Percentiles rank a stretch among this genome's conserved stretches.
These are phyloP conservation scores for Porites lobata DNA, from an alignment of 92 coral and sea anemone genomes.

Conservation along the genomic window DNA sequence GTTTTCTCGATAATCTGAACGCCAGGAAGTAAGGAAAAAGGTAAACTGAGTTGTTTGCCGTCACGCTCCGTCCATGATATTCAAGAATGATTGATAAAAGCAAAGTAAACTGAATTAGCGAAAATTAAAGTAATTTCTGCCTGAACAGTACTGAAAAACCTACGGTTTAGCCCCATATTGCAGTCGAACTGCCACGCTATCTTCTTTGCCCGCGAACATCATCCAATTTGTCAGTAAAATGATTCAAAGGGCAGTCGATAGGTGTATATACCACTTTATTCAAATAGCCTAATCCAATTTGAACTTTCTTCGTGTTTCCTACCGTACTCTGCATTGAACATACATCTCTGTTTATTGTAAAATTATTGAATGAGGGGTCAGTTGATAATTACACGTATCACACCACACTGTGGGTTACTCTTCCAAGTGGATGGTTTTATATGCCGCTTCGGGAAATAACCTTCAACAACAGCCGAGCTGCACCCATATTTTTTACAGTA, in stretches of 20 bases:
- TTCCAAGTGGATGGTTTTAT: neutral
- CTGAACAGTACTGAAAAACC: too few species aligned
- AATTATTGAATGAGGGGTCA: neutral
- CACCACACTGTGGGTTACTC: constrained; percentile 6
- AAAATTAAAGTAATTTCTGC: too few species aligned
- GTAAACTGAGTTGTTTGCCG: too few species aligned
- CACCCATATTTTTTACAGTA: constrained; percentile 24
- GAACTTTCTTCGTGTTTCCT: neutral
- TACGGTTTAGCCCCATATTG: too few species aligned
- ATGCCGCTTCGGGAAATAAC: constrained; percentile 23
- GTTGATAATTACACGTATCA: constrained; percentile 1
- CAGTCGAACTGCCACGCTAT: too few species aligned
- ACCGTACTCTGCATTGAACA: neutral
- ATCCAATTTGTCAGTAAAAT: neutral
- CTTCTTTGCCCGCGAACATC: too few species aligned
- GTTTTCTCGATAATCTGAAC: too few species aligned
- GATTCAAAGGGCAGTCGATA: neutral
- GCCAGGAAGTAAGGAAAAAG: too few species aligned
- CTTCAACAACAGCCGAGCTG: constrained; percentile 4
- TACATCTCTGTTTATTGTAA: constrained; percentile 38
- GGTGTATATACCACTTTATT: neutral
- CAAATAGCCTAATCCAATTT: constrained; percentile 43
- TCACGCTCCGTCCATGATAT: too few species aligned
- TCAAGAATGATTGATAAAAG: too few species aligned
- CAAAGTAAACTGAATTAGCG: too few species aligned